These are phyloP conservation scores for Wiebesia pumilae DNA, from an alignment of 1,140 invertebrate species.

Conservation along the genomic window DNA sequence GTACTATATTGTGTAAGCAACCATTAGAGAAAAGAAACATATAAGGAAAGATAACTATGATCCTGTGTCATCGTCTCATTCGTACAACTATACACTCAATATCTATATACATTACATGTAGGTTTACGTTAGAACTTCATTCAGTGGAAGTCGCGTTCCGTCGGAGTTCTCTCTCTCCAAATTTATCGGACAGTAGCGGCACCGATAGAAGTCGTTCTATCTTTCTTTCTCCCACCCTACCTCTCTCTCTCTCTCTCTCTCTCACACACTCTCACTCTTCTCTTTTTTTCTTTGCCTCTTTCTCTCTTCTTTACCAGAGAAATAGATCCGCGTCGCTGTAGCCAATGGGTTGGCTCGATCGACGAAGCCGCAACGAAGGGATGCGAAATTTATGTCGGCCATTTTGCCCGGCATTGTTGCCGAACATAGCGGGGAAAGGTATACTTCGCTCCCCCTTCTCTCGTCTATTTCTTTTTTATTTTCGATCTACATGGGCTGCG, in stretches of 20 bases:
- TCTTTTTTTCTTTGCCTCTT: neutral
- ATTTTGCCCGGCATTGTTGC: slow-evolving; percentile 51
- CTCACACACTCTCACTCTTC: neutral
- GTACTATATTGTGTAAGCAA: neutral
- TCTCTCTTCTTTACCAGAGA: neutral
- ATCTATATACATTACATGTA: neutral
- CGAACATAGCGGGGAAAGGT: slow-evolving; percentile 28
- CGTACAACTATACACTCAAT: neutral
- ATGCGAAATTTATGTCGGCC: slow-evolving; percentile 54
- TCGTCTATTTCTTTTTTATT: slow-evolving; percentile 13
- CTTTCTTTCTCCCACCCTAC: neutral
- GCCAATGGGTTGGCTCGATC: slow-evolving; percentile 40
- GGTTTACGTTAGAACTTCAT: neutral
- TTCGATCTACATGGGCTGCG: neutral
- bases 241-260: slow-evolving; percentile 14
- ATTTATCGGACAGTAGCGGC: slow-evolving; percentile 47
- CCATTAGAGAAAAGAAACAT: neutral
- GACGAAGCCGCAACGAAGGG: slow-evolving; percentile 28
- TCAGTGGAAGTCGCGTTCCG: slow-evolving; percentile 20
- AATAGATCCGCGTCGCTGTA: slow-evolving; percentile 27
- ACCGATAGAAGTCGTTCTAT: slow-evolving; percentile 31
- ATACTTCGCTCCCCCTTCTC: neutral
- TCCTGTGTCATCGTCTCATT: neutral
- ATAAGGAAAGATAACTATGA: neutral
- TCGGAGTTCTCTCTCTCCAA: neutral